phyloP scores from a whole-genome alignment of 1,140 invertebrate genomes.

The Marisa cornuarietis region DNA sequence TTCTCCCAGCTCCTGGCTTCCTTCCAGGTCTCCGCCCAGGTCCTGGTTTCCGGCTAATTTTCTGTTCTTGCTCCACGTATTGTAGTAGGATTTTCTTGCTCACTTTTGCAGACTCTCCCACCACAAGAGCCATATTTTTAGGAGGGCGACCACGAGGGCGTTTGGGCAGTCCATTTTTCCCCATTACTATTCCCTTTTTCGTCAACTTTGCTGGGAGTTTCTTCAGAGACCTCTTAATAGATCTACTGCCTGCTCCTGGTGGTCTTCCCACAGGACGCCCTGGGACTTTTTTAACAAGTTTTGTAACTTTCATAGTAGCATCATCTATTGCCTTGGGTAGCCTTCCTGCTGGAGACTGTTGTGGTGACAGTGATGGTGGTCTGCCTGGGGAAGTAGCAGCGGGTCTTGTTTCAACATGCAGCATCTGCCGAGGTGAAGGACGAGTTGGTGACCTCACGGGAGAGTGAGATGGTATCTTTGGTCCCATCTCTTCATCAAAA shows the following conservation, averaged over 20 bases:
- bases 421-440: slow-evolving; percentile 7
- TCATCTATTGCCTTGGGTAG: slow-evolving; percentile 18
- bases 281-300: slow-evolving; percentile 17
- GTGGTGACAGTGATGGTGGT: slow-evolving; percentile 1
- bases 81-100: not conserved
- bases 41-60: slow-evolving; percentile 5
- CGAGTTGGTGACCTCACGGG: slow-evolving; percentile 16
- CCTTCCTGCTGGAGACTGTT: slow-evolving; percentile 8
- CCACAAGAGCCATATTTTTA: not conserved
- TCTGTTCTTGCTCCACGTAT: not conserved
- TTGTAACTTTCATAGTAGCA: slow-evolving; percentile 22
- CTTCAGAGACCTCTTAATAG: not conserved
- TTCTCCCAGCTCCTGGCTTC: slow-evolving; percentile 12
- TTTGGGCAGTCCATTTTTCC: slow-evolving; percentile 19
- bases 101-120: not conserved
- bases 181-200: not conserved
- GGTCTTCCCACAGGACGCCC: slow-evolving; percentile 13
- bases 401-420: slow-evolving; percentile 6
- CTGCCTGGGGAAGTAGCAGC: slow-evolving; percentile 2
- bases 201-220: not conserved
- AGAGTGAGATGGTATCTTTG: not conserved
- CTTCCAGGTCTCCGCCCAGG: slow-evolving; percentile 7
- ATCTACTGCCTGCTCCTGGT: slow-evolving; percentile 7
- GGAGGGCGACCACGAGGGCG: slow-evolving; percentile 19
- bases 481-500: slow-evolving; percentile 4